phyloP scores from a whole-genome alignment of 2,888 invertebrate species.

The Argyresthia goedartella region DNA sequence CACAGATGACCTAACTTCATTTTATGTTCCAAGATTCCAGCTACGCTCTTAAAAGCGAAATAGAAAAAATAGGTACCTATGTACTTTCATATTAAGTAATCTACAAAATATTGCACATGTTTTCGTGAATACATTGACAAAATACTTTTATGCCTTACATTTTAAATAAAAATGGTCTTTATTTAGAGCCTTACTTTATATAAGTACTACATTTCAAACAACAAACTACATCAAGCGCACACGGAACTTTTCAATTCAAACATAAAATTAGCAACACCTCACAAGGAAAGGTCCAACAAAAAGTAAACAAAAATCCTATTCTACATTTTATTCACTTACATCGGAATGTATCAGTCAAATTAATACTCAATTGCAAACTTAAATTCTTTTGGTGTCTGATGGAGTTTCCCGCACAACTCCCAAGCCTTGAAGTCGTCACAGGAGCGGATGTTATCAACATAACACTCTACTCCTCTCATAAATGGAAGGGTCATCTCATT shows the following conservation, averaged over 20 bases:
- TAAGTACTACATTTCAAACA: too few relatives aligned
- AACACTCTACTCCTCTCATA: slow-evolving; percentile 55
- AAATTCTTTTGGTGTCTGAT: slow-evolving; percentile 56
- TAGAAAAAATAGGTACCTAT: too few relatives aligned
- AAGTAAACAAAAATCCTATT: slow-evolving; percentile 6
- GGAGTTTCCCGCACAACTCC: slow-evolving; percentile 53
- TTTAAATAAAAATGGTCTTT: neutral
- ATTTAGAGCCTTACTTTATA: neutral
- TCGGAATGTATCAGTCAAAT: slow-evolving; percentile 13
- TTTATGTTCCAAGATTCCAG: too few relatives aligned
- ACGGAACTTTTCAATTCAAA: too few relatives aligned
- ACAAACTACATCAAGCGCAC: too few relatives aligned
- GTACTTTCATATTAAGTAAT: too few relatives aligned
- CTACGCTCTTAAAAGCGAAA: too few relatives aligned
- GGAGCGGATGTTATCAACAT: slow-evolving; percentile 47
- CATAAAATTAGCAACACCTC: too few relatives aligned
- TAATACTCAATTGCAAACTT: slow-evolving; percentile 60
- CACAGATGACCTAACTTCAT: too few relatives aligned
- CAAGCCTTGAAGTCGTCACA: slow-evolving; percentile 62
- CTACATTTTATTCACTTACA: slow-evolving; percentile 1
- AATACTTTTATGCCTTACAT: neutral
- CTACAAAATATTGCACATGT: neutral
- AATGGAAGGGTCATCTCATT: slow-evolving; percentile 59
- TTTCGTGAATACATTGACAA: neutral
- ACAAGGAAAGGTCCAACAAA: neutral